Base-by-base conservation (phyloP, 2,888 invertebrate species). In the Euzophera pinguis region DNA sequence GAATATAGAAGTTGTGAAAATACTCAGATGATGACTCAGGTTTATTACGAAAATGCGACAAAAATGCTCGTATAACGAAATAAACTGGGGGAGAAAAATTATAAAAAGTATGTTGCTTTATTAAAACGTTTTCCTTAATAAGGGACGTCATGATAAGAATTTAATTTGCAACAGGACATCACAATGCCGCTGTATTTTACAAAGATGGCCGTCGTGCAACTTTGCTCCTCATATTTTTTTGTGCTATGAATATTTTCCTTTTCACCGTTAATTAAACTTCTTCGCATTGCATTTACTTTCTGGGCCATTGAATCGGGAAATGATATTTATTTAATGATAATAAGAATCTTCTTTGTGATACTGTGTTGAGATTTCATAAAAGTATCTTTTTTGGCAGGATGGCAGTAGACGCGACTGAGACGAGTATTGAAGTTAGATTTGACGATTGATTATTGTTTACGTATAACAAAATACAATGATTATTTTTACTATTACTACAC, bases 121-220 rank as follows among this genome's bases (percentile, higher is more conserved):
- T 41, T 50, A 39, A 39, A 50, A 16, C 49, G 16, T 50, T 50
- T 50, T 41, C 29, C 39, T 39, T 50, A 50, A 38, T 39, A 50
- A 50, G 38, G 49, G 38, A 29, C 39, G 49, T 29, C 49, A 39
- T 12, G 49, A 39, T 50, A 50, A 50, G 49, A 50, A 50, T 50
- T 50, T 50, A 50, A 50, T 50, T 50, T 50, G 49, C 39, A 50
- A 38, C 49, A 39, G 49, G 49, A 39, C 49, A 50, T 50, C 39
- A 39, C 39, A 39, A 50, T 39, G 29, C 49, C 38, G 27, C 45
- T 34, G 45, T 45, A 45, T 45, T 45, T 45, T 45, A 45, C 10
- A 32, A 29, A 45, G 45, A 45, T 45, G 14, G 34, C 45, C 14
- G 32, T 32, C 32, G 16, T 45, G 45, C 32, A 45, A 45, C 45